These are phyloP conservation scores for Tylochromis polylepis DNA, from an alignment of 2,113 vertebrate species.

Conservation along the genomic window DNA sequence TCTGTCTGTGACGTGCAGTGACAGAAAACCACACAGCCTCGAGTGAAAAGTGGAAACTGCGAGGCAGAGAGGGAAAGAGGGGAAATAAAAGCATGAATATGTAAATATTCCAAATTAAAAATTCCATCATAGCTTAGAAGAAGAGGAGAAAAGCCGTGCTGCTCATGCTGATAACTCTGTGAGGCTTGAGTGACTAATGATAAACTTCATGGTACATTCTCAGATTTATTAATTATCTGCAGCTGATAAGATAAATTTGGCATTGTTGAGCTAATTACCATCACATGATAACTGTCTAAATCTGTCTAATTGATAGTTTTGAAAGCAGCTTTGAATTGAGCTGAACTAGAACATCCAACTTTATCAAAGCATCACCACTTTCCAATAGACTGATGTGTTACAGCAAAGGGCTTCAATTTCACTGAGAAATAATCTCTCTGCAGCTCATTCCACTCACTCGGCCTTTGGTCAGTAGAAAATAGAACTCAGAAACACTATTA, in stretches of 20 bases:
- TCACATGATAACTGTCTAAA: slow-evolving; percentile 9
- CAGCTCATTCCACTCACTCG: not conserved
- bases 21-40: not conserved
- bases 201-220: not conserved
- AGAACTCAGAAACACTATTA: not conserved
- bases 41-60: not conserved
- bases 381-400: not conserved
- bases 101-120: slow-evolving; percentile 7
- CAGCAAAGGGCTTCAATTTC: not conserved
- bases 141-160: not conserved
- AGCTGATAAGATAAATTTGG: slow-evolving; percentile 12
- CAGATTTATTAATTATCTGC: not conserved
- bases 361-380: not conserved
- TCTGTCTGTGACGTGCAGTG: not conserved
- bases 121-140: not conserved
- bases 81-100: not conserved
- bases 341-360: not conserved
- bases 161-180: not conserved
- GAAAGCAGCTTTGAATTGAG: slow-evolving; percentile 1
- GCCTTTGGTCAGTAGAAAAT: not conserved
- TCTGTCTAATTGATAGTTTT: slow-evolving; percentile 28
- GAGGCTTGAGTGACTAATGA: not conserved
- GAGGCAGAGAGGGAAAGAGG: not conserved
- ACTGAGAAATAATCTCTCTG: not conserved
- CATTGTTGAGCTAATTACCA: slow-evolving; percentile 29